phyloP scores from a whole-genome alignment of 2,797 vertebrate species.

The Anguilla marmorata region DNA sequence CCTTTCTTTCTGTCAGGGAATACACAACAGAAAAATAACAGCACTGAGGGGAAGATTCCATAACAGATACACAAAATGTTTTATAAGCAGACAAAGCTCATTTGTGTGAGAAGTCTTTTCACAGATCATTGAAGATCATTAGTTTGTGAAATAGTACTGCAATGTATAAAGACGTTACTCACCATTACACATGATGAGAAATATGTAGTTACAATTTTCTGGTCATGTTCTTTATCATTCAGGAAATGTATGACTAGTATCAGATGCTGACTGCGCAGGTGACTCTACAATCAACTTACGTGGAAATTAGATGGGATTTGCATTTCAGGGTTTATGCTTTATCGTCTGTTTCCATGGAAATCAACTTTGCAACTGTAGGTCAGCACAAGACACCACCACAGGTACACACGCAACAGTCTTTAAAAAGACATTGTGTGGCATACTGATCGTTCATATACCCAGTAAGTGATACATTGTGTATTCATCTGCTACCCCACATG shows the following conservation, averaged over 20 bases:
- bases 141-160: not conserved
- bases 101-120: not conserved
- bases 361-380: not conserved
- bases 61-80: not conserved
- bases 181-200: not conserved
- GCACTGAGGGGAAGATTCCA: not conserved
- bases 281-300: not conserved
- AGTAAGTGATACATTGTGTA: not conserved
- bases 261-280: not conserved
- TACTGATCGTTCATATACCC: not conserved
- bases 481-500: not conserved
- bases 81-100: not conserved
- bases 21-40: not conserved
- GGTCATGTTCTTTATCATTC: not conserved
- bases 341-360: constrained; percentile 2
- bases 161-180: not conserved
- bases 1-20: not conserved
- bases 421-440: not conserved
- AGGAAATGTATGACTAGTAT: not conserved
- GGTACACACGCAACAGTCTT: not conserved
- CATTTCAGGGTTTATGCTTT: not conserved
- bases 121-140: not conserved
- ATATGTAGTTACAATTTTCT: not conserved
- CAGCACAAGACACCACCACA: not conserved
- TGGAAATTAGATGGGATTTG: not conserved